A percentile compares a stretch with the other conserved stretches of the same genome.
Conservation (phyloP, 2,797 vertebrate genomes). For the Pteronotus mesoamericanus region DNA sequence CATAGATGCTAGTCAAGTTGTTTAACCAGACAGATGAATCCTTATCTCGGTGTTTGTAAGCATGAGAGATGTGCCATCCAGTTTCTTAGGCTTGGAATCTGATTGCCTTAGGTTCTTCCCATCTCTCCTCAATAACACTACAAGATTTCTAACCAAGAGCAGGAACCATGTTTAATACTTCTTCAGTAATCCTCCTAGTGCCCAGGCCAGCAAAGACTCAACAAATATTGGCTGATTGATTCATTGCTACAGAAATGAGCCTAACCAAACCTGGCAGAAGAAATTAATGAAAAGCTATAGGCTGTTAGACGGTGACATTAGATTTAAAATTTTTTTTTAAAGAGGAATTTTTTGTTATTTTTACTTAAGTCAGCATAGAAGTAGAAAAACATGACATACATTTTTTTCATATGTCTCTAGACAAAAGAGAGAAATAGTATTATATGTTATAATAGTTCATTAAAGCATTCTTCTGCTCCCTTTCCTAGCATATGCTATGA, state of each 20-base stretch:
- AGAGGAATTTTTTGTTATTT: constrained; percentile 4
- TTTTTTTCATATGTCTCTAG: constrained; percentile 14
- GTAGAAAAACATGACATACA: neutral
- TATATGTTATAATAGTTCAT: constrained; percentile 17
- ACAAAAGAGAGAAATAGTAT: neutral
- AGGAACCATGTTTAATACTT: neutral
- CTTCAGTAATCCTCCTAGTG: neutral
- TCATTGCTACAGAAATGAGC: constrained; percentile 3
- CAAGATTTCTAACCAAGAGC: neutral
- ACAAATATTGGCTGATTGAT: neutral
- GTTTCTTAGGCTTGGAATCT: neutral
- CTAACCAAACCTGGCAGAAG: neutral
- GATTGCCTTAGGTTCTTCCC: neutral
- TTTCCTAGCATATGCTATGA: constrained; percentile 39
- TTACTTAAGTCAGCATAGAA: constrained; percentile 9
- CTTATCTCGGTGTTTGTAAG: neutral
- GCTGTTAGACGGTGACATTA: neutral
- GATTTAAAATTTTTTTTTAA: constrained; percentile 44
- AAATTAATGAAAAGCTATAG: neutral
- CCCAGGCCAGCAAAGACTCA: neutral
- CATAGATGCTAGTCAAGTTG: neutral
- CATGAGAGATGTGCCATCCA: too few relatives aligned
- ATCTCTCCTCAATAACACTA: neutral
- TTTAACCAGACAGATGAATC: neutral
- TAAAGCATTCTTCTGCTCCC: constrained; percentile 1